Evolutionary conservation across 2,888 invertebrate species (phyloP).

Genomic region (Cheilosia pagana): DNA sequence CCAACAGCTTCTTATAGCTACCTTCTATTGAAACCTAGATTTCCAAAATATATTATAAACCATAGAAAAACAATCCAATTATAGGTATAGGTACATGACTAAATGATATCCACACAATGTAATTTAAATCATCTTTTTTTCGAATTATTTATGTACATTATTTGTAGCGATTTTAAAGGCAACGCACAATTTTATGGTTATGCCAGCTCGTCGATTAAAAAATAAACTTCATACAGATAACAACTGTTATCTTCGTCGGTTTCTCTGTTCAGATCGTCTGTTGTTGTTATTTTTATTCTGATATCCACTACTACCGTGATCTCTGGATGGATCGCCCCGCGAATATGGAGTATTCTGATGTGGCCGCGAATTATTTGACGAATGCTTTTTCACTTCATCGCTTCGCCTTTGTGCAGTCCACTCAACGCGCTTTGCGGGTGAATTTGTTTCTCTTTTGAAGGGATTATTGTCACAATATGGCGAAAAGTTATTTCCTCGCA

Average conservation of each 20-base stretch:
- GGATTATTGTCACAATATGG: slow-evolving; percentile 25
- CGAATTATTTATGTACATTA: too few relatives aligned
- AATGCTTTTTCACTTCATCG: slow-evolving; percentile 72
- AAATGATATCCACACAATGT: too few relatives aligned
- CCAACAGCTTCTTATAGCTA: too few relatives aligned
- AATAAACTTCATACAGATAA: background rate
- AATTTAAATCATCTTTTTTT: too few relatives aligned
- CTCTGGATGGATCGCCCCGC: slow-evolving; percentile 73
- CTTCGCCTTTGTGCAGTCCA: slow-evolving; percentile 50
- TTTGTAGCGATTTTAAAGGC: too few relatives aligned
- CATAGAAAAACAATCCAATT: too few relatives aligned
- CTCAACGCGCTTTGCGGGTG: slow-evolving; percentile 40
- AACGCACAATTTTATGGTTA: too few relatives aligned
- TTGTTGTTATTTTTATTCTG: slow-evolving; percentile 72
- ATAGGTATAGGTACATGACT: too few relatives aligned
- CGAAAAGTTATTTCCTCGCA: slow-evolving; percentile 37
- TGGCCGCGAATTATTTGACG: slow-evolving; percentile 66
- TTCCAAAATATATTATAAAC: too few relatives aligned
- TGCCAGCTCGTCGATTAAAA: background rate
- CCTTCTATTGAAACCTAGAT: too few relatives aligned
- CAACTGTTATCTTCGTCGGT: slow-evolving; percentile 71
- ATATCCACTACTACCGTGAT: slow-evolving; percentile 76
- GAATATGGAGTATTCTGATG: slow-evolving; percentile 74
- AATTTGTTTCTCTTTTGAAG: slow-evolving; percentile 33
- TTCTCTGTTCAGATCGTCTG: slow-evolving; percentile 79